Evolutionary conservation across 1,140 invertebrate genomes (phyloP).

Genomic region (Nasonia vitripennis): DNA sequence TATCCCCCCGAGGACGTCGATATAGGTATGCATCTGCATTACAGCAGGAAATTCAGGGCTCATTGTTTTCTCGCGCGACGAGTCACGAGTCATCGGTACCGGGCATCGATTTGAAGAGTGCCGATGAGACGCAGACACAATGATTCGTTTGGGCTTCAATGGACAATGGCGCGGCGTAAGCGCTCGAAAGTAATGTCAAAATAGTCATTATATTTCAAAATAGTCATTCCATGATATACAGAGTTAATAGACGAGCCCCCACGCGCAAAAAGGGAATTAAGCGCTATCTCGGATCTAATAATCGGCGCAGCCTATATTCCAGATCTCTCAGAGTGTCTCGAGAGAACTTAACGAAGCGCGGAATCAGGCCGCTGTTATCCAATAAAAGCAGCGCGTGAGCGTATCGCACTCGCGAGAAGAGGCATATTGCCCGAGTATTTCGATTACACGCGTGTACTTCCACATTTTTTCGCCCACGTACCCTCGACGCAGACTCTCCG

Average conservation of each 20-base stretch:
- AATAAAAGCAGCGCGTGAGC: constrained; percentile 8
- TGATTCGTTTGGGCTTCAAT: not conserved
- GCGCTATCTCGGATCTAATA: not conserved
- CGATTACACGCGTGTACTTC: no score
- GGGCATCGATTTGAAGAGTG: not conserved
- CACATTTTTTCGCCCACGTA: no score
- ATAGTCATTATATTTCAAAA: not conserved
- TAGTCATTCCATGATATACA: not conserved
- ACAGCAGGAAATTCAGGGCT: not conserved
- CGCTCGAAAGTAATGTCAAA: not conserved
- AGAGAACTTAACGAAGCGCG: constrained; percentile 26
- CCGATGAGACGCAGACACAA: not conserved
- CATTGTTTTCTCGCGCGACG: constrained; percentile 7
- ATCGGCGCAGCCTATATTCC: not conserved
- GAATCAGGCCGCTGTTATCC: constrained; percentile 20
- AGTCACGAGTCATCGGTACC: not conserved
- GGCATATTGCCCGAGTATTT: not conserved
- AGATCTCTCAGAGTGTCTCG: not conserved
- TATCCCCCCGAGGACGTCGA: not conserved
- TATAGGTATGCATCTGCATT: not conserved
- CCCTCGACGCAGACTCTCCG: not conserved
- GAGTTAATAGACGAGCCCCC: not conserved
- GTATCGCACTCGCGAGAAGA: not conserved
- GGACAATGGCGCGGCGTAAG: not conserved
- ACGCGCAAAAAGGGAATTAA: not conserved